Conservation (phyloP, 64 coral and sea anemone genomes). For the Actinia equina region DNA sequence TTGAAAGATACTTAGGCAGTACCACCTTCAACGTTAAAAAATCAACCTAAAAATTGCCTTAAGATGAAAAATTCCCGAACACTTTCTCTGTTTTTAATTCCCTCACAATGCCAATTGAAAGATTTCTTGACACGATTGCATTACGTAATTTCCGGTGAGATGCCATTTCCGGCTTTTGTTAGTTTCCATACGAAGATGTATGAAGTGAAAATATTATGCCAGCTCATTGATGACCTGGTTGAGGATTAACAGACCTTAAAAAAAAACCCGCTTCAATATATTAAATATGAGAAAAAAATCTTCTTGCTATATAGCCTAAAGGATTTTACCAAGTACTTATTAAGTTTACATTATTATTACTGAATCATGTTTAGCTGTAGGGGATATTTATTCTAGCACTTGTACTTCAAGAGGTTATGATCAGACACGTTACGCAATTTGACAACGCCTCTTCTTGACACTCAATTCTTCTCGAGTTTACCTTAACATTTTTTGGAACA, state of each 20-base stretch:
- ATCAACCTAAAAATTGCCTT: too few species aligned
- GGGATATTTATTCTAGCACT: not conserved
- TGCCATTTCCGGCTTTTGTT: not conserved
- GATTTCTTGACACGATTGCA: not conserved
- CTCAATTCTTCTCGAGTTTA: not conserved
- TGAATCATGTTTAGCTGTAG: not conserved
- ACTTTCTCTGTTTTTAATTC: not conserved
- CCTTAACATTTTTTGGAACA: not conserved
- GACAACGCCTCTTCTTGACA: not conserved
- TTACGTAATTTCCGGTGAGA: not conserved
- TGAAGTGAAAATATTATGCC: conserved; percentile 21
- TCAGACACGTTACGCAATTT: not conserved
- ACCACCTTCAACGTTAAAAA: not conserved
- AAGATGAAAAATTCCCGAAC: not conserved
- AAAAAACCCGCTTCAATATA: not conserved
- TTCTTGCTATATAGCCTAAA: not conserved
- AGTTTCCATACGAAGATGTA: not conserved
- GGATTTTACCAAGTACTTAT: not conserved
- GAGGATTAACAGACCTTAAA: conserved; percentile 9
- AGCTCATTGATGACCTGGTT: not conserved
- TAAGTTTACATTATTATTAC: not conserved
- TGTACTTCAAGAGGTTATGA: not conserved
- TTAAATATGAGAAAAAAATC: not conserved
- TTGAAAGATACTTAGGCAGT: not conserved
- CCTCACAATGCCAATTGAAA: not conserved